phyloP scores from a whole-genome alignment of 2,797 vertebrate genomes.

The Podarcis siculus region DNA sequence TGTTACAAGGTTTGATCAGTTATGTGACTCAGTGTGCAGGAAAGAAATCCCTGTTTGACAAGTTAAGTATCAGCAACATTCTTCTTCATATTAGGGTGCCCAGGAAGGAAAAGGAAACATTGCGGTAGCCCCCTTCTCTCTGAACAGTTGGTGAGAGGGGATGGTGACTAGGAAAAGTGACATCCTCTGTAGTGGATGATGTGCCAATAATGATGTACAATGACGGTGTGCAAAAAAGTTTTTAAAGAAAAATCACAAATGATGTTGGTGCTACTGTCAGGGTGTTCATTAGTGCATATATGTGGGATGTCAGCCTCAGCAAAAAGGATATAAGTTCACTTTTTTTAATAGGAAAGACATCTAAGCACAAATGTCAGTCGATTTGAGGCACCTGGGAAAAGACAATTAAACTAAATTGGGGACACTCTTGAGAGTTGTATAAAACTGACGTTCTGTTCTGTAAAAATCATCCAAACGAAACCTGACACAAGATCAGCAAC shows the following conservation, averaged over 20 bases:
- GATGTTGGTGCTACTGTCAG: constrained; percentile 1
- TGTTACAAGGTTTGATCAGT: constrained; percentile 10
- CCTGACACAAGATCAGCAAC: constrained; percentile 33
- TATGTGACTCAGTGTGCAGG: background rate
- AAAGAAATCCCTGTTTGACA: background rate
- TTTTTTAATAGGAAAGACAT: constrained; percentile 47
- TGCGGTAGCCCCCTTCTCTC: constrained; percentile 18
- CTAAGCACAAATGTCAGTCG: constrained; percentile 45
- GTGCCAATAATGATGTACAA: constrained; percentile 52
- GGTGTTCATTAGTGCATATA: constrained; percentile 33
- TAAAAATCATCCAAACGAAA: constrained; percentile 42
- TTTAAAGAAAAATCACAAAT: constrained; percentile 47
- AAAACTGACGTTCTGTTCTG: constrained; percentile 47
- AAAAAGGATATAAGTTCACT: constrained; percentile 19
- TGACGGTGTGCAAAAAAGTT: constrained; percentile 33
- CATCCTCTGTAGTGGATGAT: constrained; percentile 32
- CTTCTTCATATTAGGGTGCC: constrained; percentile 29
- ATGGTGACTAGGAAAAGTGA: constrained; percentile 7
- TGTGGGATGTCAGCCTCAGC: constrained; percentile 31
- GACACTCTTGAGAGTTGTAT: constrained; percentile 46
- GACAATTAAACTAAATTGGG: constrained; percentile 65
- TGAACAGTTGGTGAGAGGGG: constrained; percentile 29
- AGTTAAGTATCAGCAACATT: background rate
- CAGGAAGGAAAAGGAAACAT: constrained; percentile 26
- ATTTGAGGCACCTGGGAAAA: constrained; percentile 55